A percentile compares a stretch with the other conserved stretches of the same genome.
phyloP scores from a whole-genome alignment of 2,113 vertebrate species.

The Ginglymostoma cirratum region DNA sequence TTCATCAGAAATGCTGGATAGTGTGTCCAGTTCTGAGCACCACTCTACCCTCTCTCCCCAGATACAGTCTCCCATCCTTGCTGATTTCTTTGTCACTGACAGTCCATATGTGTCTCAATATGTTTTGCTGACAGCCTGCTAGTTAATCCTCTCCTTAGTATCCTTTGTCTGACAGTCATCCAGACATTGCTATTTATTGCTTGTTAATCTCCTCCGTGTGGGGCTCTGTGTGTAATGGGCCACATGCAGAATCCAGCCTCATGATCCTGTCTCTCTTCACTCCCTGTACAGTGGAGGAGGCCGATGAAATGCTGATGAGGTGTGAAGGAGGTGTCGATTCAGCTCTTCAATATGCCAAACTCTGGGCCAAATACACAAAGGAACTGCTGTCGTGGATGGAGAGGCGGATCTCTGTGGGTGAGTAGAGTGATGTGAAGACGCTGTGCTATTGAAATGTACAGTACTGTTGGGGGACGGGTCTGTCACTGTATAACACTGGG shows the following conservation, averaged over 20 bases:
- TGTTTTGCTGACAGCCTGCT: not conserved
- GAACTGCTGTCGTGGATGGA: conserved; percentile 83
- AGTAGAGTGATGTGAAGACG: conserved; percentile 39
- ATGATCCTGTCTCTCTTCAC: conserved; percentile 57
- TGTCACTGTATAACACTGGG: too few species aligned
- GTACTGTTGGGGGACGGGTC: too few species aligned
- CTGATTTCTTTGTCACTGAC: not conserved
- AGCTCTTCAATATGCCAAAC: conserved; percentile 76
- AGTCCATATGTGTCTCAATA: not conserved
- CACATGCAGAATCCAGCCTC: not conserved
- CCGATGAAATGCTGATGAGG: conserved; percentile 69
- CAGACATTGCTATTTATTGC: not conserved
- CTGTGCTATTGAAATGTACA: too few species aligned
- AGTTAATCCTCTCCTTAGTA: not conserved
- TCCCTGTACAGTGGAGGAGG: conserved; percentile 66
- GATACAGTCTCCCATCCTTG: not conserved
- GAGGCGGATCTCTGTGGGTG: conserved; percentile 75
- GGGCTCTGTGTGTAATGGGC: not conserved
- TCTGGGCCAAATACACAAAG: conserved; percentile 85
- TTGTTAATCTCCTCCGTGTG: not conserved
- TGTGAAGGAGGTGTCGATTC: conserved; percentile 75
- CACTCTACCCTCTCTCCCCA: not conserved
- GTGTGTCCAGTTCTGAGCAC: too few species aligned
- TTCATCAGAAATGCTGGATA: too few species aligned
- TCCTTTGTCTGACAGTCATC: conserved; percentile 19